Base-by-base conservation (phyloP, 2,888 invertebrate genomes). In the Thyatira batis region DNA sequence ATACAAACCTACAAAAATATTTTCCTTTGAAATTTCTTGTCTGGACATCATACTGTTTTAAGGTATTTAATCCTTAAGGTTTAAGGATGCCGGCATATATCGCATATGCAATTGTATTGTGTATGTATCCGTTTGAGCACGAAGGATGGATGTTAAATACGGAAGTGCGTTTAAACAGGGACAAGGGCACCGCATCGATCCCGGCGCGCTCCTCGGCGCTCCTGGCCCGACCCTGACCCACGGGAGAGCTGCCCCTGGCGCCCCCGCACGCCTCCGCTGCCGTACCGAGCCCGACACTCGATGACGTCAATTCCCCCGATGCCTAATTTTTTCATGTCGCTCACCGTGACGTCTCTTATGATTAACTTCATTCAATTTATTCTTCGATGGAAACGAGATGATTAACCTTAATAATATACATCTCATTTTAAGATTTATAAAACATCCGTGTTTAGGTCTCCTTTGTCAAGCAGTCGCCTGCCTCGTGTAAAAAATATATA, bases 201-300 rank as follows among this genome's bases (percentile, higher is more conserved):
- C 58, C 69, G 60, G 61, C 63, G 66, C 57, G 64, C 60, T 59
- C 60, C 59, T 54, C 52, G 57, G 58, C 65, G 60, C 62, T 80
- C 79, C 78, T 74, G 84, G 73, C 80, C 70, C 68, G 85, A 77
- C 86, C 87, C 73, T 87, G 87, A 87, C 87, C 86, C 69, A 61
- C 57, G 67, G 65, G 67, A 63, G 65, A 63, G 57, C 58, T 57
- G 60, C 63, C 65, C 27, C 46, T 2, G 25, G 25, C 46, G 39
- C 39, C 39, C 28, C 33, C 39, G 17, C 46, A 3, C 25, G 25
- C 46, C 13, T 17, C 39, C 28, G n/a, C 39, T 33, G 33, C 33
- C 0, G 8, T 5, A 0, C 25, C 60, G 64, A 60, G 58, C 61
- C 58, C 63, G 65, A 55, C 63, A 63, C 63, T 52, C 51, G 20